Conservation (phyloP, 2,113 vertebrate species). For the Narcine bancroftii region DNA sequence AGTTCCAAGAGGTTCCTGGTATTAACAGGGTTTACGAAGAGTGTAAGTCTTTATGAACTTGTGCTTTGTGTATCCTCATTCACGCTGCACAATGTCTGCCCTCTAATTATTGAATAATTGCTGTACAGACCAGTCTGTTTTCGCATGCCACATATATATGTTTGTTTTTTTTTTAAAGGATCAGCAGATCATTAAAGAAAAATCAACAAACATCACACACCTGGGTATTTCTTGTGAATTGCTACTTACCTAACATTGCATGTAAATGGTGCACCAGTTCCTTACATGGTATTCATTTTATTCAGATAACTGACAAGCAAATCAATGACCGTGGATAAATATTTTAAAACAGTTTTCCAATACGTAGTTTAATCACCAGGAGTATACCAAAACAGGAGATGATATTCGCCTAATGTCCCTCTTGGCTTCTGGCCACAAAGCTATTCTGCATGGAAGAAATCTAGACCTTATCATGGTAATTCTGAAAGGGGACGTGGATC, state of each 20-base stretch:
- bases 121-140: background rate
- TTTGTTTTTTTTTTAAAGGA: background rate
- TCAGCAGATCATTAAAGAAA: background rate
- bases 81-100: background rate
- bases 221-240: background rate
- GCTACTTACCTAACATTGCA: background rate
- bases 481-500: background rate
- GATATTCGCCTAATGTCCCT: background rate
- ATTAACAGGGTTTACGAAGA: background rate
- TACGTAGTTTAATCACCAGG: background rate
- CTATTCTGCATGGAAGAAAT: background rate
- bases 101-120: too few relatives aligned
- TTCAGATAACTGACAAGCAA: background rate
- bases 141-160: background rate
- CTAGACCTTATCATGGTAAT: too few relatives aligned
- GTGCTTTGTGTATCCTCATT: background rate
- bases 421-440: background rate
- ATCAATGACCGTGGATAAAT: background rate
- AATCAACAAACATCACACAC: background rate
- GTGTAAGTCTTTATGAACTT: background rate
- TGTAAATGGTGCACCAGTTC: background rate
- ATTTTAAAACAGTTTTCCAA: background rate
- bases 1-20: background rate
- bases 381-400: background rate
- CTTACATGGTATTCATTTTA: background rate